These are phyloP conservation scores for Eilema griseolum DNA, from an alignment of 2,888 invertebrate species.

Conservation along the genomic window DNA sequence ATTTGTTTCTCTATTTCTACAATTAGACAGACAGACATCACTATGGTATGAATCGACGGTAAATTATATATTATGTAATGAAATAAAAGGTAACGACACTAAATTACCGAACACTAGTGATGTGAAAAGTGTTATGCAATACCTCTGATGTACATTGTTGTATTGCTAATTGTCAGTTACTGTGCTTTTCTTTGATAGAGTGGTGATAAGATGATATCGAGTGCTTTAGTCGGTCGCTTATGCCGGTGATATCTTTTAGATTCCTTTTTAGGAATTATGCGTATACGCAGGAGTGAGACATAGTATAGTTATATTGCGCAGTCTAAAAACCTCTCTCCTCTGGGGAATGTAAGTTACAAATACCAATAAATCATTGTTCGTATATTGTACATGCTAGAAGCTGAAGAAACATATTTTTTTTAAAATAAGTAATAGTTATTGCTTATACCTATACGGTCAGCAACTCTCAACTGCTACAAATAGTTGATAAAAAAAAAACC, in stretches of 20 bases:
- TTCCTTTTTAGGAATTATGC: neutral
- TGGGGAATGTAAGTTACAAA: neutral
- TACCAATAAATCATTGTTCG: no score
- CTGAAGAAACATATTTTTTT: no score
- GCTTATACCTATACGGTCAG: no score
- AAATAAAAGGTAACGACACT: constrained; percentile 59
- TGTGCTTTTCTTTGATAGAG: constrained; percentile 21
- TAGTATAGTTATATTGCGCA: no score
- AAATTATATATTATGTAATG: constrained; percentile 73
- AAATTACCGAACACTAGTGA: constrained; percentile 43
- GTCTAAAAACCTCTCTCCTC: no score
- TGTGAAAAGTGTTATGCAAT: constrained; percentile 57
- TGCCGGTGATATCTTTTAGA: neutral
- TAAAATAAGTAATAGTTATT: no score
- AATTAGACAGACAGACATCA: constrained; percentile 64
- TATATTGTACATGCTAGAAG: no score
- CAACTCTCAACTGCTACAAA: no score
- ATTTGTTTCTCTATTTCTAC: constrained; percentile 48
- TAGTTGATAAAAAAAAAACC: no score
- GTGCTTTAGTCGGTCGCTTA: neutral
- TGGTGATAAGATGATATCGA: constrained; percentile 19
- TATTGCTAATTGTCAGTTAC: constrained; percentile 35
- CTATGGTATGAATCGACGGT: constrained; percentile 59
- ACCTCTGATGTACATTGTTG: constrained; percentile 28
- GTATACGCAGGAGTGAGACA: no score